Evolutionary conservation across 2,113 vertebrate genomes (phyloP), one percentile per base, ranked within the genome.

Genomic region (Falcunculus frontatus): DNA sequence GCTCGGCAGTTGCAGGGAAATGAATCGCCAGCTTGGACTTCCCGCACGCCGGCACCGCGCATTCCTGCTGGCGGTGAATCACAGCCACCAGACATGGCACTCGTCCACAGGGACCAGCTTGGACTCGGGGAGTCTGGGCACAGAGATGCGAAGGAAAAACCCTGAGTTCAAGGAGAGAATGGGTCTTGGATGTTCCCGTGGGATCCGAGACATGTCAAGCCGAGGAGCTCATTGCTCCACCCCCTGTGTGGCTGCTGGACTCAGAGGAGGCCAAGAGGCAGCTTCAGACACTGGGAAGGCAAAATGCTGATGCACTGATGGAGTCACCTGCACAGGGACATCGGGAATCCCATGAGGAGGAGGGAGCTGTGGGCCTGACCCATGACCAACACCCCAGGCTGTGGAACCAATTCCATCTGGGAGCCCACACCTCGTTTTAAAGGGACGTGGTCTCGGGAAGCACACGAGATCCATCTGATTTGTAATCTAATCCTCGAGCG

Each of bases 181-280:
- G 1, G 26, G 19, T 44, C 72, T 63, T 5, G 1, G 46, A 33
- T 44, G 35, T 16, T 78, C 33, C 49, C 44, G 3, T 6, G 44
- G 44, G 11, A 85, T 52, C 49, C 0, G 3, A 87, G 64, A 4
- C 65, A 47, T 0, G 0, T 16, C 13, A 8, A 44, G 46, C 20
- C 6, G 0, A 22, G 18, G 11, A 56, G 9, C 22, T 76, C 26
- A 1, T 29, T 62, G 41, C 18, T 41, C 20, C 50, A 29, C 68
- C 11, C 25, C 18, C 26, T 7, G 2, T 30, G 55, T 44, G 67
- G 13, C 21, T 56, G 64, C 18, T 63, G 35, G 25, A 46, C 25
- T 30, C 27, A 44, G 15, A 59, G 56, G 39, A 75, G 69, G 39
- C n/a, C 57, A 47, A 74, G 26, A 55, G 18, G 56, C 57, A 75